Conservation (phyloP, 2,797 vertebrate genomes). For the Allobates femoralis region DNA sequence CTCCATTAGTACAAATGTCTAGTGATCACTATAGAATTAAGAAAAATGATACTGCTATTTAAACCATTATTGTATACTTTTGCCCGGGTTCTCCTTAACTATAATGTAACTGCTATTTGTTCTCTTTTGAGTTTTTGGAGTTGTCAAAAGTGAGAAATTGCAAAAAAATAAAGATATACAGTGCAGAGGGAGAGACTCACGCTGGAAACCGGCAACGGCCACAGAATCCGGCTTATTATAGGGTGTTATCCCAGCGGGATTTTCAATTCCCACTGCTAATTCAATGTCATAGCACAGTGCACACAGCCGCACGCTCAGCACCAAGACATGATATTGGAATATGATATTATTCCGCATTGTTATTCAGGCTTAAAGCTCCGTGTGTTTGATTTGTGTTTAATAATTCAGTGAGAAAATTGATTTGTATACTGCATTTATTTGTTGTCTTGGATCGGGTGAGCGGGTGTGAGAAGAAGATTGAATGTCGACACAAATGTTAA, state of each 20-base stretch:
- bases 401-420: conserved; percentile 64
- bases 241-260: conserved; percentile 32
- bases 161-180: background rate
- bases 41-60: background rate
- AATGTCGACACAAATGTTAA: conserved; percentile 58
- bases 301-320: conserved; percentile 41
- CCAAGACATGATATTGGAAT: conserved; percentile 53
- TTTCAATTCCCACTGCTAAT: conserved; percentile 55
- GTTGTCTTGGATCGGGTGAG: conserved; percentile 33
- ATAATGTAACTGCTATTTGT: background rate
- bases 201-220: background rate
- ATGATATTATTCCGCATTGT: conserved; percentile 44
- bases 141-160: background rate
- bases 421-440: conserved; percentile 54
- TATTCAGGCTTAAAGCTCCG: conserved; percentile 58
- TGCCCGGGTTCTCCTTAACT: background rate
- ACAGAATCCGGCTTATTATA: conserved; percentile 20
- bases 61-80: background rate
- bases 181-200: conserved; percentile 3
- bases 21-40: background rate
- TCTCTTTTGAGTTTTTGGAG: background rate
- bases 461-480: conserved; percentile 42
- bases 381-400: conserved; percentile 54
- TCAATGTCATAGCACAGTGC: conserved; percentile 54
- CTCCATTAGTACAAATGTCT: background rate